Conservation (phyloP, 2,797 vertebrate genomes). For the Pangasius mekongensis region DNA sequence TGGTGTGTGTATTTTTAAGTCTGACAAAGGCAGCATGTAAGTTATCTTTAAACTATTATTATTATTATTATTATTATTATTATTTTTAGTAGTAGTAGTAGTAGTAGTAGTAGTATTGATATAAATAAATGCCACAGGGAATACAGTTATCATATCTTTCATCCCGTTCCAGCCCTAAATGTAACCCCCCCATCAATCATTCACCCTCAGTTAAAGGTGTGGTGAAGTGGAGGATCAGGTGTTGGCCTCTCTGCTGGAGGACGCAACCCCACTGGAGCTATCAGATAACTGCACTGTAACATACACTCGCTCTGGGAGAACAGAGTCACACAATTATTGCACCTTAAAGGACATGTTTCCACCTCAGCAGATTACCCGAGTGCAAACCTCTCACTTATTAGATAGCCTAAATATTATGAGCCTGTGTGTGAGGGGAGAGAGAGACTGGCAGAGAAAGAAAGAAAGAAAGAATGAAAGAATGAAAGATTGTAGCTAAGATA, state of each 20-base stretch:
- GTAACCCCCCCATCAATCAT: neutral
- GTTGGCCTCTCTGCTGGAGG: neutral
- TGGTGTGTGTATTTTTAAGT: neutral
- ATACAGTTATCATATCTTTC: neutral
- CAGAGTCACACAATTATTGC: neutral
- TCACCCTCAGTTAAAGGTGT: neutral
- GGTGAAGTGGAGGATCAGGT: slow-evolving; percentile 4
- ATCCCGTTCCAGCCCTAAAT: neutral
- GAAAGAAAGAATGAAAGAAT: neutral
- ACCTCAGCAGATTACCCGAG: neutral
- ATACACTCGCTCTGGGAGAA: neutral
- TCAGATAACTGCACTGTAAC: slow-evolving; percentile 1
- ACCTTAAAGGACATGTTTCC: neutral
- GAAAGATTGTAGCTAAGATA: neutral
- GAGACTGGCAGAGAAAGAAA: neutral
- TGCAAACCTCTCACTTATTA: neutral
- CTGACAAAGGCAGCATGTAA: neutral
- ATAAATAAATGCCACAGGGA: neutral
- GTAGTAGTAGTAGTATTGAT: neutral
- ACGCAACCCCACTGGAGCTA: slow-evolving; percentile 11
- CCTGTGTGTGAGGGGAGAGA: neutral
- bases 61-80: neutral
- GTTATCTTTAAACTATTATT: neutral
- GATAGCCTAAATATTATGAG: neutral
- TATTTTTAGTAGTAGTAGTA: neutral